Conservation (phyloP, 2,113 vertebrate genomes). For the Hymenochirus boettgeri region DNA sequence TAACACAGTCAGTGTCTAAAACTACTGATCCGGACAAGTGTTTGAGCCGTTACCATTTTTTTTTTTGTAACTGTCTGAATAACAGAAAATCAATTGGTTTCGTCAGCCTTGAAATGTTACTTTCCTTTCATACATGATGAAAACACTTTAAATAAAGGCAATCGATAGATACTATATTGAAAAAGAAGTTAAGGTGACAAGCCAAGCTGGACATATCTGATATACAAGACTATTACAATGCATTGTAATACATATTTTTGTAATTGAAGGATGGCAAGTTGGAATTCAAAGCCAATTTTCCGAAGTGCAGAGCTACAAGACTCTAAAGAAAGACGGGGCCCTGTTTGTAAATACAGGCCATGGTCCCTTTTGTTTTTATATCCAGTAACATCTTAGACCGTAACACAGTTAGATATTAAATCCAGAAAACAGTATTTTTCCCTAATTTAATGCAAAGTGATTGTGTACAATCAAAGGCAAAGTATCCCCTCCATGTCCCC, state of each 20-base stretch:
- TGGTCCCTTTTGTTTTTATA: too few species aligned
- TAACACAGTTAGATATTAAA: too few species aligned
- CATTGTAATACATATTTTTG: not conserved
- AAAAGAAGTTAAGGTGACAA: constrained; percentile 37
- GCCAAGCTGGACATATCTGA: constrained; percentile 8
- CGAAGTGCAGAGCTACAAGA: too few species aligned
- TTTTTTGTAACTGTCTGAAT: constrained; percentile 2
- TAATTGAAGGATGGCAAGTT: not conserved
- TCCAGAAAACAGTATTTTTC: too few species aligned
- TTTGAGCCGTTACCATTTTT: not conserved
- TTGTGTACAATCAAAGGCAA: too few species aligned
- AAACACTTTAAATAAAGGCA: not conserved
- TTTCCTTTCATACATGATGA: constrained; percentile 15
- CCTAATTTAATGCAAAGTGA: too few species aligned
- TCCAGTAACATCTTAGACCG: too few species aligned
- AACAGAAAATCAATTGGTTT: constrained; percentile 38
- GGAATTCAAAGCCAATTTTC: too few species aligned
- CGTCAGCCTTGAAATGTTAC: constrained; percentile 8
- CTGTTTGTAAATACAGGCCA: too few species aligned
- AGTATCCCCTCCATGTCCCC: too few species aligned
- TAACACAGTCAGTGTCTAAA: constrained; percentile 2
- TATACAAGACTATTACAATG: not conserved
- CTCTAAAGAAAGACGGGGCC: too few species aligned
- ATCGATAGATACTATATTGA: constrained; percentile 33
- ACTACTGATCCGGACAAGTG: constrained; percentile 9